Percentiles rank a stretch among this genome's conserved stretches.
Conservation (phyloP, 2,113 vertebrate species). For the Galemys pyrenaicus region DNA sequence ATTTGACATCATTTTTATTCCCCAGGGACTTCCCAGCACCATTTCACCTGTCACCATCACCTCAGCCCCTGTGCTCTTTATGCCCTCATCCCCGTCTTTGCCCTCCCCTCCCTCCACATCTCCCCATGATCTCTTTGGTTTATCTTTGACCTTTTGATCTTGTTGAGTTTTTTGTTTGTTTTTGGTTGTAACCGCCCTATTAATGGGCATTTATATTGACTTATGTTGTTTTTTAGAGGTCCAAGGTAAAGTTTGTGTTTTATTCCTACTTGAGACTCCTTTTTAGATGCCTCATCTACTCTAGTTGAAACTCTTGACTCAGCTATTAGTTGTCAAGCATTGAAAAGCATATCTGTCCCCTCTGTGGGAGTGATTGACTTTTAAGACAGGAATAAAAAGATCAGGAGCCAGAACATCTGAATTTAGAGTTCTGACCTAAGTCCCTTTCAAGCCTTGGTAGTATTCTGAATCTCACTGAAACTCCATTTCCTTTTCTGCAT, state of each 20-base stretch:
- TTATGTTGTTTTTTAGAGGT: background rate
- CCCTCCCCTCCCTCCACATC: too few species aligned
- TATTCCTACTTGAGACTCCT: background rate
- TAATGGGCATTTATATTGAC: background rate
- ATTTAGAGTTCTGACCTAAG: background rate
- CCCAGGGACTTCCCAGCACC: too few species aligned
- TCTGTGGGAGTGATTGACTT: background rate
- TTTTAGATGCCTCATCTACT: background rate
- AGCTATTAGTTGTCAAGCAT: background rate
- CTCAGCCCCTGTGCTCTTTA: too few species aligned
- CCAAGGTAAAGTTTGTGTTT: background rate
- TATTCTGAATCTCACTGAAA: background rate
- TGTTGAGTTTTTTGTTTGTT: too few species aligned
- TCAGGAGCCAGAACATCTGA: background rate
- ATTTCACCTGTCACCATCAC: too few species aligned
- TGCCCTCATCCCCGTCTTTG: too few species aligned
- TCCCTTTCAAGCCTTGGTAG: background rate
- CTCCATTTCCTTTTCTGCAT: background rate
- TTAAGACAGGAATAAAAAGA: background rate
- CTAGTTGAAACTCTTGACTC: background rate
- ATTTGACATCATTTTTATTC: too few species aligned
- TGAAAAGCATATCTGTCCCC: background rate
- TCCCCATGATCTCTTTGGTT: too few species aligned
- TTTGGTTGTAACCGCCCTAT: too few species aligned
- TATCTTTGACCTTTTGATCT: too few species aligned